Evolutionary conservation across 2,888 invertebrate species (phyloP).

Genomic region (Sphecodes monilicornis): DNA sequence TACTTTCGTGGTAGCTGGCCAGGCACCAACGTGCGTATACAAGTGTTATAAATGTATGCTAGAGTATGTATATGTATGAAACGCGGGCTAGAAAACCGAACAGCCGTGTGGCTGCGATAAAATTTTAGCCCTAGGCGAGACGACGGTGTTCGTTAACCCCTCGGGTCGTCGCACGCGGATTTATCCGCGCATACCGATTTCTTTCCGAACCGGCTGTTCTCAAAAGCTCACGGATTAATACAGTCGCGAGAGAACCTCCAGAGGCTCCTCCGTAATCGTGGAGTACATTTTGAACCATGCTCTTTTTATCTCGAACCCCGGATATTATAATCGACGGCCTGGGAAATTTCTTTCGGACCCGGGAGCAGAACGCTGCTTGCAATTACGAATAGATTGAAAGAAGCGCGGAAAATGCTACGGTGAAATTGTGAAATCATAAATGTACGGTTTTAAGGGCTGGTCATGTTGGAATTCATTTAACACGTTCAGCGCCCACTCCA

Average conservation of each 20-base stretch:
- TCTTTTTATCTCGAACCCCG: not conserved
- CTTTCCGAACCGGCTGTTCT: not conserved
- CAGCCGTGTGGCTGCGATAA: constrained; percentile 17
- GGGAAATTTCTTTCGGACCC: not conserved
- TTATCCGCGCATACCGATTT: constrained; percentile 10
- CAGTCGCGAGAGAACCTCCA: not conserved
- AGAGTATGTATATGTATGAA: not conserved
- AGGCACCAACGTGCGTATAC: not conserved
- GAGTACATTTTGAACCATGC: not conserved
- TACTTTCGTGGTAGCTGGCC: constrained; percentile 42
- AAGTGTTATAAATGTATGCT: not conserved
- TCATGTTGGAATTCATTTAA: too few species aligned
- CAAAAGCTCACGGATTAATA: not conserved
- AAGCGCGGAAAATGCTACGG: not conserved
- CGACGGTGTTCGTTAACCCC: constrained; percentile 54
- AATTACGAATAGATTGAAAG: not conserved
- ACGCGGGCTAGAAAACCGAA: constrained; percentile 21
- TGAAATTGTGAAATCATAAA: not conserved
- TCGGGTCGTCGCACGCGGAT: constrained; percentile 23
- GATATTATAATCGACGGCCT: not conserved
- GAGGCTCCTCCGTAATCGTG: not conserved
- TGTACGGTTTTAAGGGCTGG: not conserved
- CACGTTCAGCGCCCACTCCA: too few species aligned
- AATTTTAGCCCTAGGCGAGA: constrained; percentile 50
- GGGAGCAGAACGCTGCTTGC: not conserved